These are phyloP conservation scores for Caenorhabditis parvicauda DNA, from an alignment of 2,888 invertebrate genomes.

Conservation along the genomic window DNA sequence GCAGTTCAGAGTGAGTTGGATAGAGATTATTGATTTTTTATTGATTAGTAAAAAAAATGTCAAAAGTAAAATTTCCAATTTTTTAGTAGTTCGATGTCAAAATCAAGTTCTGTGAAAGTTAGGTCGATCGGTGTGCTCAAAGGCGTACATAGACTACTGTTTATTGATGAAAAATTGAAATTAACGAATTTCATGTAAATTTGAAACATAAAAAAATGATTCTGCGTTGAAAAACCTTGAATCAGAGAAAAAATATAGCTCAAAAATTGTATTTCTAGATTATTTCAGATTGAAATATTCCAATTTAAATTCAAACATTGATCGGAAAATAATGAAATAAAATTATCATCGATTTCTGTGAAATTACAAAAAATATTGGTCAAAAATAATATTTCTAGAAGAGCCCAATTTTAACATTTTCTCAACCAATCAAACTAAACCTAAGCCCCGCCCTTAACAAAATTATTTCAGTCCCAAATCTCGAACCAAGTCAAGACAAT, in stretches of 20 bases:
- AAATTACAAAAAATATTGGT: too few relatives aligned
- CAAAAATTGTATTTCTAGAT: not conserved
- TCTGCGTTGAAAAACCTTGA: not conserved
- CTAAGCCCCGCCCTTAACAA: not conserved
- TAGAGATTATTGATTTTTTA: too few relatives aligned
- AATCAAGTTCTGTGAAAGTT: not conserved
- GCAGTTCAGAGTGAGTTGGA: constrained; percentile 54
- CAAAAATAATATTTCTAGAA: not conserved
- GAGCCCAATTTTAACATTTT: not conserved
- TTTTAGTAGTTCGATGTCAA: not conserved
- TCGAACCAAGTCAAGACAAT: constrained; percentile 42
- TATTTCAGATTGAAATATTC: too few relatives aligned
- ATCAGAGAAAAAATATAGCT: constrained; percentile 1
- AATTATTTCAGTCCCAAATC: constrained; percentile 40
- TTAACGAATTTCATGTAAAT: too few relatives aligned
- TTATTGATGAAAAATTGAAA: too few relatives aligned
- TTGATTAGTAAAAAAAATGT: too few relatives aligned
- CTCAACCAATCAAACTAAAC: not conserved
- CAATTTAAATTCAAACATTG: too few relatives aligned
- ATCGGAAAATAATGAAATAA: not conserved
- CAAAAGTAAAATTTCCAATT: too few relatives aligned
- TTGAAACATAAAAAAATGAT: not conserved
- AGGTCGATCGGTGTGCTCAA: too few relatives aligned
- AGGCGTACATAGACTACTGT: too few relatives aligned
- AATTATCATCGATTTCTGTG: not conserved